Conservation (phyloP, 2,888 invertebrate species). For the Hoplodrina ambigua region DNA sequence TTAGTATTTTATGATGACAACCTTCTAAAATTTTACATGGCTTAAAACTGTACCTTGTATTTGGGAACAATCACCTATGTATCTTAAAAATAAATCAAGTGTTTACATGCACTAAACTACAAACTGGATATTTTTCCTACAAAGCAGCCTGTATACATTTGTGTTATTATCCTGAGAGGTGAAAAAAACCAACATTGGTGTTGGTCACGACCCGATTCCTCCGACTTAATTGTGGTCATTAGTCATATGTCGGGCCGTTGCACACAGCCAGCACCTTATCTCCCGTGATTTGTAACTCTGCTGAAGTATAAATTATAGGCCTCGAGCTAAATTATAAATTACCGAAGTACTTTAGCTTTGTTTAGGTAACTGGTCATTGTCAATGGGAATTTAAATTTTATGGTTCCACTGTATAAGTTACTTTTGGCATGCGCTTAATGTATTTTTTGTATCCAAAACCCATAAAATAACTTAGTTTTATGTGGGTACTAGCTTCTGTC, state of each 20-base stretch:
- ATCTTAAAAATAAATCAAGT: background rate
- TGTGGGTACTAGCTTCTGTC: too few relatives aligned
- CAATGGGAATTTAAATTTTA: conserved; percentile 19
- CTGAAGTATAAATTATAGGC: conserved; percentile 81
- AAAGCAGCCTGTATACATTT: conserved; percentile 66
- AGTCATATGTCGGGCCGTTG: conserved; percentile 81
- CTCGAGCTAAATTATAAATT: conserved; percentile 73
- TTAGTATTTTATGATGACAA: too few relatives aligned
- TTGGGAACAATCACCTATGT: too few relatives aligned
- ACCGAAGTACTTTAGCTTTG: conserved; percentile 68
- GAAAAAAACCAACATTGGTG: conserved; percentile 81
- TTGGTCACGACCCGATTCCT: conserved; percentile 73
- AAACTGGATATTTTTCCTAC: background rate
- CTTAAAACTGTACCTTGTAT: too few relatives aligned
- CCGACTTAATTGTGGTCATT: conserved; percentile 85
- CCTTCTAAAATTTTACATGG: too few relatives aligned
- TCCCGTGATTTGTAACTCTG: conserved; percentile 83
- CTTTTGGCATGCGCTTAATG: background rate
- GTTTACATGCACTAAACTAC: background rate
- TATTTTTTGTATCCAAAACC: background rate
- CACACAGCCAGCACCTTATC: conserved; percentile 79
- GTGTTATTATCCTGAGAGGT: conserved; percentile 75
- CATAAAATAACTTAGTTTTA: too few relatives aligned
- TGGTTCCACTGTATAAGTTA: background rate
- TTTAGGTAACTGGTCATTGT: conserved; percentile 57